Evolutionary conservation across 1,140 invertebrate genomes (phyloP).

Genomic region (Nebria ingens): DNA sequence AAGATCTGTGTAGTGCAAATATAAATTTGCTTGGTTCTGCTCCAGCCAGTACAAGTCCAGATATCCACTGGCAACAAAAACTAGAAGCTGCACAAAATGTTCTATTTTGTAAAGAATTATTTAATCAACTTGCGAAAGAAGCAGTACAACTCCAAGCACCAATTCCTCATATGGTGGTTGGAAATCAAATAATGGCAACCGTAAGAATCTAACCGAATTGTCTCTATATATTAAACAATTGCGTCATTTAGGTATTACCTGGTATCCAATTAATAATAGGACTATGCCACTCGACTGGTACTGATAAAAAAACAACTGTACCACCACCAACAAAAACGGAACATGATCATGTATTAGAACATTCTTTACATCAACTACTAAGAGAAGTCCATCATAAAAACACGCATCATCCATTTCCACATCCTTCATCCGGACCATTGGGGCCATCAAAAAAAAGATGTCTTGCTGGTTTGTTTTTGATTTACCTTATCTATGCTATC

Average conservation of each 20-base stretch:
- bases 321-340: conserved; percentile 55
- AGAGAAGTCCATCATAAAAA: conserved; percentile 87
- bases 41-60: conserved; percentile 55
- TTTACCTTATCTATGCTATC: neutral
- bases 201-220: conserved; percentile 43
- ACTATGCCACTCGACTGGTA: conserved; percentile 63
- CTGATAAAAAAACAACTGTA: conserved; percentile 42
- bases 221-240: neutral
- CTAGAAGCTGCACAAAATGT: conserved; percentile 95
- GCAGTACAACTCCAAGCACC: conserved; percentile 85
- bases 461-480: conserved; percentile 53
- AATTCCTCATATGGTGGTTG: conserved; percentile 93
- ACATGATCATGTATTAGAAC: conserved; percentile 92
- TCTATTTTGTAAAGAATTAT: conserved; percentile 93
- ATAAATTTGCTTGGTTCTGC: conserved; percentile 54
- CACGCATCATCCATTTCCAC: conserved; percentile 86
- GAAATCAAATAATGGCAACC: conserved; percentile 93
- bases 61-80: conserved; percentile 88
- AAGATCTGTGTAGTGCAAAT: conserved; percentile 67
- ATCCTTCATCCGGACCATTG: conserved; percentile 83
- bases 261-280: conserved; percentile 81
- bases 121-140: conserved; percentile 87
- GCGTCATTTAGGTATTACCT: conserved; percentile 62
- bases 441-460: conserved; percentile 82
- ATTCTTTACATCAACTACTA: conserved; percentile 87